Conservation (phyloP, 2,113 vertebrate species). For the Alethe castanea region DNA sequence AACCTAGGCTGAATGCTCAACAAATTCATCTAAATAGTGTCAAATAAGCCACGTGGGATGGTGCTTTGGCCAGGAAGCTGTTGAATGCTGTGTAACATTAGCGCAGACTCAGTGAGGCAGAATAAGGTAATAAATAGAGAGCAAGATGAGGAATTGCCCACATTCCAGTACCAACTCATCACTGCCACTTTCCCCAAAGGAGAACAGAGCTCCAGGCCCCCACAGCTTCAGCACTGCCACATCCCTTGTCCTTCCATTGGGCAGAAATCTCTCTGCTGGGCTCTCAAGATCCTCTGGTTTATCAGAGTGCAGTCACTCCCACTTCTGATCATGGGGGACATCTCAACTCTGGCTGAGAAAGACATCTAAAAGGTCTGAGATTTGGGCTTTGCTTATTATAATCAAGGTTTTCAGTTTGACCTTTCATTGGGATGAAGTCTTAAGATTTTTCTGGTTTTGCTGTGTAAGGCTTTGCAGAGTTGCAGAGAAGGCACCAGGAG, state of each 20-base stretch:
- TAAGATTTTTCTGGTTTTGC: not conserved
- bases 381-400: not conserved
- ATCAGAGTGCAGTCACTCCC: not conserved
- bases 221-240: not conserved
- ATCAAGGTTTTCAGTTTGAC: not conserved
- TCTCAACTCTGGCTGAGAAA: not conserved
- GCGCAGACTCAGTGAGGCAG: not conserved
- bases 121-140: not conserved
- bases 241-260: rapidly evolving
- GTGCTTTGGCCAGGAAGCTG: not conserved
- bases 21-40: not conserved
- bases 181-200: too few relatives aligned
- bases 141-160: not conserved
- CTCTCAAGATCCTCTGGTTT: not conserved
- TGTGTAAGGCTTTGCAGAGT: not conserved
- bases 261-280: not conserved
- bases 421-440: not conserved
- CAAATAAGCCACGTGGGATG: not conserved
- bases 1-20: not conserved
- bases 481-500: not conserved
- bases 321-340: not conserved
- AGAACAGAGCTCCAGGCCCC: not conserved
- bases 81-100: not conserved
- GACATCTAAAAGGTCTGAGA: not conserved
- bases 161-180: not conserved